A percentile compares a stretch with the other conserved stretches of the same genome.
Evolutionary conservation across 37 sponge, comb jelly and placozoan species (phyloP).

Genomic region (Crambe crambe): DNA sequence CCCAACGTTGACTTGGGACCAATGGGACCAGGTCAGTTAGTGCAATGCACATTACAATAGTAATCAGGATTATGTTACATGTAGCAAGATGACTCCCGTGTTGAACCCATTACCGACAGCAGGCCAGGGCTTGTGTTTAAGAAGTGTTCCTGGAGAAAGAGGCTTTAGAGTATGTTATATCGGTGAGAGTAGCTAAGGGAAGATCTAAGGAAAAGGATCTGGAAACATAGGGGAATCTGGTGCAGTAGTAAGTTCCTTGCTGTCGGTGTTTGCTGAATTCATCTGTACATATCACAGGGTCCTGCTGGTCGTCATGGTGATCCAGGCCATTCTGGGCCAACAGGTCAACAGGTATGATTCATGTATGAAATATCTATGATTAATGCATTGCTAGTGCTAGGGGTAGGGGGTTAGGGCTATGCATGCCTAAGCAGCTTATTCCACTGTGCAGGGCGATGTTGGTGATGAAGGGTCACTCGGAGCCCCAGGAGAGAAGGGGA

Average conservation of each 20-base stretch:
- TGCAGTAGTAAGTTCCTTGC: constrained; percentile 3
- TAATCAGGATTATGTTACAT: neutral
- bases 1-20: neutral
- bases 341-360: constrained; percentile 36
- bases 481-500: constrained; percentile 41
- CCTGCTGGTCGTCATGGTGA: constrained; percentile 47
- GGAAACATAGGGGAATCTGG: constrained; percentile 37
- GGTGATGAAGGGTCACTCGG: constrained; percentile 38
- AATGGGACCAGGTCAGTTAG: too few relatives aligned
- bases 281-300: constrained; percentile 28
- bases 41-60: constrained; percentile 10
- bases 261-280: too few relatives aligned
- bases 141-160: constrained; percentile 49
- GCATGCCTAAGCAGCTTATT: neutral
- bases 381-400: too few relatives aligned
- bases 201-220: neutral
- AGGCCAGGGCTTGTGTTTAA: constrained; percentile 82
- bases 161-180: constrained; percentile 28
- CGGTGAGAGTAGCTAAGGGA: neutral
- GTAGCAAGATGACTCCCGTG: constrained; percentile 89
- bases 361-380: too few relatives aligned
- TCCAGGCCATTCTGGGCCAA: constrained; percentile 32
- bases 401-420: too few relatives aligned
- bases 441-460: constrained; percentile 26
- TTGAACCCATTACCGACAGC: constrained; percentile 85